Base-by-base conservation (phyloP, 2,797 vertebrate genomes). In the Typhlichthys subterraneus region DNA sequence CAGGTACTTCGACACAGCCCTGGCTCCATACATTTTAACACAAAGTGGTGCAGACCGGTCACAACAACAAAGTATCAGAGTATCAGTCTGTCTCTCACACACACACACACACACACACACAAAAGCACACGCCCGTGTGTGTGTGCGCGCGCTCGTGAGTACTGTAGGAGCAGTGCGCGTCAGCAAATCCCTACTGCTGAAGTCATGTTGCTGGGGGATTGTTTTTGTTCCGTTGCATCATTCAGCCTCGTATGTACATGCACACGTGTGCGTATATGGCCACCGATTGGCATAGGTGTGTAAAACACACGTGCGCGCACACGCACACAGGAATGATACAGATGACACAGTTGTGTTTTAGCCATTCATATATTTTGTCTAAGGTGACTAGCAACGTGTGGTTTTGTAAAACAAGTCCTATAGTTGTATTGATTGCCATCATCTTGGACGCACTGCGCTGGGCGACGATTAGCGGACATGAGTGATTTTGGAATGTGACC, bases 151-250 rank as follows among this genome's bases (percentile, higher is more conserved):
- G n/a, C 48, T 13, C 3, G n/a, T 65, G 61, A 70, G 68, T 61
- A 69, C n/a, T 38, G 49, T 53, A 67, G 45, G 53, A 29, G 29
- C 63, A 71, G 45, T 79, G 72, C 45, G 54, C 83, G 85, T 82
- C 78, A 74, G 75, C 67, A 82, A 80, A 85, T 87, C 79, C 73
- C 74, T 54, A 49, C 75, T 59, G 75, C 62, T 70, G 57, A 80
- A 82, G 52, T 73, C 65, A 15, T 79, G 70, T 86, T 75, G 54
- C 45, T 57, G 59, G 54, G 63, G 67, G 70, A 73, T 75, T 79
- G 68, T 83, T 82, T 75, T 69, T 72, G 45, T 73, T 67, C 57
- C 58, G 69, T 67, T 81, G 73, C 75, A 76, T 82, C 78, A 72
- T 51, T 70, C 49, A 13, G 38, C 7, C 19, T 45, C 2, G 10